Conservation (phyloP, 2,888 invertebrate genomes). For the Melolontha melolontha region DNA sequence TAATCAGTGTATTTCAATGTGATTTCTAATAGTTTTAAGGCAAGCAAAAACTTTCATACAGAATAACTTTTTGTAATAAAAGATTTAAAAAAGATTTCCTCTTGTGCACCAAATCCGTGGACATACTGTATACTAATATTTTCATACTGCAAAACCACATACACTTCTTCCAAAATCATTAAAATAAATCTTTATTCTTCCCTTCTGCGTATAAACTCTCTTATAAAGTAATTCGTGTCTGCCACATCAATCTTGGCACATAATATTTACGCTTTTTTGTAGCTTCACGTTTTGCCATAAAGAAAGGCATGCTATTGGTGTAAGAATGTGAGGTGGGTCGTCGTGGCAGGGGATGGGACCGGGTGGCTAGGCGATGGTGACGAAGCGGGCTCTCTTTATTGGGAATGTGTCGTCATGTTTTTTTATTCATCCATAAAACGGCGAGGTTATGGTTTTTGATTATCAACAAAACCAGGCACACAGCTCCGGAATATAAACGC, state of each 20-base stretch:
- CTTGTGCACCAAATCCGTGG: no score
- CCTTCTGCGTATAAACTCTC: not conserved
- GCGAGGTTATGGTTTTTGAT: slow-evolving; percentile 27
- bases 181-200: slow-evolving; percentile 12
- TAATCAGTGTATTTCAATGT: no score
- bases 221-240: not conserved
- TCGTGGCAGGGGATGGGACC: not conserved
- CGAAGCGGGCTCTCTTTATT: slow-evolving; percentile 6
- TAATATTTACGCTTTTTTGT: slow-evolving; percentile 19
- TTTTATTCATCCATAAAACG: slow-evolving; percentile 21
- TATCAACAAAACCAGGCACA: slow-evolving; percentile 9
- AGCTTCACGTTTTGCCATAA: slow-evolving; percentile 13
- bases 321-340: not conserved
- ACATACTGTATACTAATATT: no score
- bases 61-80: no score
- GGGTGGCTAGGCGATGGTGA: not conserved
- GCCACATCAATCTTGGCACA: slow-evolving; percentile 22
- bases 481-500: no score
- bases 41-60: no score
- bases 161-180: no score
- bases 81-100: no score
- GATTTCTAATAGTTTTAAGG: no score
- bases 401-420: slow-evolving; percentile 17
- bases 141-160: no score
- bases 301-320: not conserved